These are phyloP conservation scores for Erinaceus europaeus DNA, from an alignment of 2,113 vertebrate species.

Conservation along the genomic window DNA sequence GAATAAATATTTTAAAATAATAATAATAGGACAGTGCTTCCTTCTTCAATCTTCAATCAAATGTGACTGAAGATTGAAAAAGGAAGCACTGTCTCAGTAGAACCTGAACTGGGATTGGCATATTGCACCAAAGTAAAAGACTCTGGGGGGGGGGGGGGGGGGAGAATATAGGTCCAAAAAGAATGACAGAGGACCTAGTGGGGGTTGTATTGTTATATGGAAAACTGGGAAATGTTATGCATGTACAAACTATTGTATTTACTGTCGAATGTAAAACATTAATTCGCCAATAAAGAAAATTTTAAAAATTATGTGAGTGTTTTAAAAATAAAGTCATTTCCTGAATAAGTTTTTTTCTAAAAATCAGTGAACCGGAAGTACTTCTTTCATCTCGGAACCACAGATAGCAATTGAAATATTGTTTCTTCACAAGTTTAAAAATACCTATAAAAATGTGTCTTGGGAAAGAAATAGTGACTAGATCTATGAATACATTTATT, in stretches of 20 bases:
- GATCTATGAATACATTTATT: background rate
- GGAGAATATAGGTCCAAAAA: too few species aligned
- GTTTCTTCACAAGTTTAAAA: background rate
- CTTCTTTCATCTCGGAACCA: background rate
- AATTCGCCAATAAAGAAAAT: background rate
- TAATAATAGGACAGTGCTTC: background rate
- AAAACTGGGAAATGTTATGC: too few species aligned
- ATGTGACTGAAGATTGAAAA: too few species aligned
- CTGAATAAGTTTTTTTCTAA: conserved; percentile 27
- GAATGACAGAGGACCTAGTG: too few species aligned
- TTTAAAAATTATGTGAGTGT: background rate
- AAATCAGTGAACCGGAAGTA: conserved; percentile 22
- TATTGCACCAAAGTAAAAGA: too few species aligned
- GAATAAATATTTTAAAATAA: too few species aligned
- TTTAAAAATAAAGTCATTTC: background rate
- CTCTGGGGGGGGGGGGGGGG: too few species aligned
- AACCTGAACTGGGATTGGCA: too few species aligned
- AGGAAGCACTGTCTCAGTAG: too few species aligned
- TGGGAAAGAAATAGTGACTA: background rate
- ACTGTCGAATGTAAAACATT: too few species aligned
- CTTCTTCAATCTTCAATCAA: conserved; percentile 13
- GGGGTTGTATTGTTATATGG: too few species aligned
- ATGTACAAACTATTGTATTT: too few species aligned
- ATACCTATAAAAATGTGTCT: background rate
- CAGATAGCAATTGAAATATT: background rate